These are phyloP conservation scores for Chaetodon trifascialis DNA, from an alignment of 2,113 vertebrate species.

Conservation along the genomic window DNA sequence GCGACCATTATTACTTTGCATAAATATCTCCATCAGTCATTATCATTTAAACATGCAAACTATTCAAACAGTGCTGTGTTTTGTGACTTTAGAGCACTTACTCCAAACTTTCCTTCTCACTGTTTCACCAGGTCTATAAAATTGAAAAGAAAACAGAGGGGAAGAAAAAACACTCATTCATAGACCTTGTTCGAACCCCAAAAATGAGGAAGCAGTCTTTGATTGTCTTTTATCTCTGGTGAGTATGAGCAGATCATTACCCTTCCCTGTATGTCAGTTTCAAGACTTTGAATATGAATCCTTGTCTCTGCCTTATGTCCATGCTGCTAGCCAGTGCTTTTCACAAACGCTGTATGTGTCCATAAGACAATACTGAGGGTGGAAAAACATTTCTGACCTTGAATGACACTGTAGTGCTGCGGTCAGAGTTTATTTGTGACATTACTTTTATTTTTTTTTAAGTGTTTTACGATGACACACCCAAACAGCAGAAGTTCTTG, in stretches of 20 bases:
- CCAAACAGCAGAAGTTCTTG: no score
- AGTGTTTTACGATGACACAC: no score
- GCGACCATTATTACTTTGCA: conserved; percentile 29
- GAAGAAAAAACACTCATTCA: conserved; percentile 60
- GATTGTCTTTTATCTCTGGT: conserved; percentile 82
- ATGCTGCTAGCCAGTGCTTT: no score
- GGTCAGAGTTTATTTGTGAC: no score
- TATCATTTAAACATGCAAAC: conserved; percentile 53
- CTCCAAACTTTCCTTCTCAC: not conserved
- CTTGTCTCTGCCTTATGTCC: no score
- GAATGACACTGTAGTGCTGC: no score
- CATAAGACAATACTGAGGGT: no score
- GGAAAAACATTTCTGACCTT: no score
- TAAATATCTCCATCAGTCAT: conserved; percentile 5
- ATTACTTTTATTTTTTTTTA: no score
- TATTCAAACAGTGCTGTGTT: not conserved
- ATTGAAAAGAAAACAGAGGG: conserved; percentile 12
- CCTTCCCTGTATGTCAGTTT: not conserved
- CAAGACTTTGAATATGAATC: not conserved
- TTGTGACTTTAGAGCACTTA: not conserved
- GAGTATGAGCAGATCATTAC: conserved; percentile 26
- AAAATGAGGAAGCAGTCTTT: conserved; percentile 78
- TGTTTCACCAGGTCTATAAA: conserved; percentile 59
- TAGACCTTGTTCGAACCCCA: conserved; percentile 77
- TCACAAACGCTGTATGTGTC: no score